These are phyloP conservation scores for Drosophila parvula DNA, from an alignment of 1,140 invertebrate species.

Conservation along the genomic window DNA sequence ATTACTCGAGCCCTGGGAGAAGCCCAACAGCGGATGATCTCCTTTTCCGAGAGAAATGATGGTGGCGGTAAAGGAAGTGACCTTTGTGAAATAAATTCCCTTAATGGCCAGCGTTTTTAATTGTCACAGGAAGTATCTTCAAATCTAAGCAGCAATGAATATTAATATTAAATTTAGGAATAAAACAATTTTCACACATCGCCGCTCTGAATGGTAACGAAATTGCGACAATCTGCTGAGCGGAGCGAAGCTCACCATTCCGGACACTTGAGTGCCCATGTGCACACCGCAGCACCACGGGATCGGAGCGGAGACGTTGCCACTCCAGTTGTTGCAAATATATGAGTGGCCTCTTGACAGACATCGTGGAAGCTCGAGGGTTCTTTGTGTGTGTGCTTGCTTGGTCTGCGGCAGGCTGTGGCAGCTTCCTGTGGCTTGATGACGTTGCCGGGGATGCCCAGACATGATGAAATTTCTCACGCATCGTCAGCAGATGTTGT, in stretches of 20 bases:
- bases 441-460: constrained; percentile 48
- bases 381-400: constrained; percentile 22
- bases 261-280: constrained; percentile 73
- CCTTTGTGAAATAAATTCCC: constrained; percentile 65
- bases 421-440: constrained; percentile 77
- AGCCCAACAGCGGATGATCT: constrained; percentile 28
- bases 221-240: constrained; percentile 67
- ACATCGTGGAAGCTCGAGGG: constrained; percentile 65
- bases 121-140: constrained; percentile 45
- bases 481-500: constrained; percentile 67
- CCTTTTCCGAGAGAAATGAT: constrained; percentile 55
- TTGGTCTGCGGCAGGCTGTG: constrained; percentile 46
- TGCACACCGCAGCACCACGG: constrained; percentile 72
- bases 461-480: constrained; percentile 73
- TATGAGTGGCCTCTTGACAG: constrained; percentile 79
- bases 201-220: constrained; percentile 26
- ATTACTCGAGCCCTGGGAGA: constrained; percentile 55
- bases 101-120: constrained; percentile 61
- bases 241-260: constrained; percentile 55
- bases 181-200: constrained; percentile 70
- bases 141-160: constrained; percentile 26
- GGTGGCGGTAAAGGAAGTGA: constrained; percentile 44
- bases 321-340: constrained; percentile 78
- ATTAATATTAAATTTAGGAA: constrained; percentile 21
- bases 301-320: constrained; percentile 29